Conservation (phyloP, 2,888 invertebrate genomes). For the Catocala fraxini region DNA sequence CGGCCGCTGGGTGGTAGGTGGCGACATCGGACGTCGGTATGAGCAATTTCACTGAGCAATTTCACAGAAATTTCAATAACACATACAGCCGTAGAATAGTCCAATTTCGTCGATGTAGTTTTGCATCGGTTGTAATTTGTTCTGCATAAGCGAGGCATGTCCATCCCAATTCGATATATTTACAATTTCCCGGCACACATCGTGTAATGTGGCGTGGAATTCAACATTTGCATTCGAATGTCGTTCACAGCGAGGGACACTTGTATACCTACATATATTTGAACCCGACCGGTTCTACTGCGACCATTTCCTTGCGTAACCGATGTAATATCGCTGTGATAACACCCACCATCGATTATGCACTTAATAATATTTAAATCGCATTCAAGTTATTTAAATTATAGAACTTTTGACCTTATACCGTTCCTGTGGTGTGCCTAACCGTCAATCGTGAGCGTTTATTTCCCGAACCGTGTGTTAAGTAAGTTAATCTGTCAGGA, state of each 20-base stretch:
- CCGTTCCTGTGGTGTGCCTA: too few species aligned
- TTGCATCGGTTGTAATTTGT: conserved; percentile 1
- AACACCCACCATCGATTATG: conserved; percentile 41
- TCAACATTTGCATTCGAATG: conserved; percentile 51
- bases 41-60: too few species aligned
- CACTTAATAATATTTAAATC: not conserved
- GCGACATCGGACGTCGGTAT: too few species aligned
- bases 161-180: conserved; percentile 29
- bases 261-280: conserved; percentile 41
- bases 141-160: conserved; percentile 16
- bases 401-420: too few species aligned
- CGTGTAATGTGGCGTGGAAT: conserved; percentile 29
- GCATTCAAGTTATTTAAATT: too few species aligned
- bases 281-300: conserved; percentile 53
- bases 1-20: not conserved
- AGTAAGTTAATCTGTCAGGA: too few species aligned
- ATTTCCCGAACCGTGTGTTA: too few species aligned
- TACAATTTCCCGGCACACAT: conserved; percentile 39
- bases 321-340: conserved; percentile 49
- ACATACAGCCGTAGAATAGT: too few species aligned
- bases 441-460: too few species aligned
- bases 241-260: conserved; percentile 43
- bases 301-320: conserved; percentile 57
- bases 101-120: not conserved
- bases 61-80: too few species aligned